Percentiles rank a stretch among this genome's conserved stretches.
phyloP scores from a whole-genome alignment of 2,797 vertebrate genomes.

The Rhinophrynus dorsalis region DNA sequence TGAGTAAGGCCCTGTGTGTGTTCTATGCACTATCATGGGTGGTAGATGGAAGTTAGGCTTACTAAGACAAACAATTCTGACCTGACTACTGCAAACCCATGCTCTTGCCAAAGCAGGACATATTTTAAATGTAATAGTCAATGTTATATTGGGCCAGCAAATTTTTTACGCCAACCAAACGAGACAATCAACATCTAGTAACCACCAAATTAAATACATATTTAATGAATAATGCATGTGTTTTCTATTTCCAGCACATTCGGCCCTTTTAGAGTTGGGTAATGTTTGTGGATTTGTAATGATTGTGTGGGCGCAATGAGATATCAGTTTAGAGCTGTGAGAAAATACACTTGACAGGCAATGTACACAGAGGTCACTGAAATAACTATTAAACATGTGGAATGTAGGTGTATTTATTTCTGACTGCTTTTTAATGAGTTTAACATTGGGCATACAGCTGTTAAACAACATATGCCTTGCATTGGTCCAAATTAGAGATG shows the following conservation, averaged over 20 bases:
- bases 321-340: background rate
- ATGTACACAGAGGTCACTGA: background rate
- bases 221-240: background rate
- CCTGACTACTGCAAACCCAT: too few species aligned
- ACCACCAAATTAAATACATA: too few species aligned
- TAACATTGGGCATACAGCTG: background rate
- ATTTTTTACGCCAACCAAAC: too few species aligned
- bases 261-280: background rate
- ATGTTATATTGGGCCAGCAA: too few species aligned
- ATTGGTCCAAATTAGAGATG: background rate
- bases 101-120: too few species aligned
- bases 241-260: background rate
- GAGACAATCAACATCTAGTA: too few species aligned
- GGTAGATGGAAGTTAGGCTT: too few species aligned
- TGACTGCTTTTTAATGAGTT: constrained; percentile 6
- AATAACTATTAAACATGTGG: too few species aligned
- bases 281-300: background rate
- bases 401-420: background rate
- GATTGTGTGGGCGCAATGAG: background rate
- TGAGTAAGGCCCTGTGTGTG: too few species aligned
- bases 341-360: background rate
- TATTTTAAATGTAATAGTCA: too few species aligned
- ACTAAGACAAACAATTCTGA: too few species aligned
- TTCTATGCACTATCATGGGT: too few species aligned
- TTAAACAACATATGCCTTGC: background rate